Percentiles rank a stretch among this genome's conserved stretches.
These are phyloP conservation scores for Pheucticus melanocephalus DNA, from an alignment of 2,113 vertebrate species.

Conservation along the genomic window DNA sequence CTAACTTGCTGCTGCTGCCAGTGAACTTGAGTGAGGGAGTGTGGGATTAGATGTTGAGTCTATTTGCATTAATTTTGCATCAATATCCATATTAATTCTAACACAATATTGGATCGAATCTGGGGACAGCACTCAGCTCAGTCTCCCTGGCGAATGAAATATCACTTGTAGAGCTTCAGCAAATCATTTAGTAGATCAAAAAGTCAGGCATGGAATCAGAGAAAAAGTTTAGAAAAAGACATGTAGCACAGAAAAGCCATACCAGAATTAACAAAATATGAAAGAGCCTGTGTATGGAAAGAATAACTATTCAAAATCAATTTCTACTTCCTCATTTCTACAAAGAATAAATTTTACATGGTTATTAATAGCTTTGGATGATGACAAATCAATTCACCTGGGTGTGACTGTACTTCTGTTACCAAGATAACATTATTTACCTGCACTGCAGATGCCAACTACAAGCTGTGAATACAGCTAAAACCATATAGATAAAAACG, in stretches of 20 bases:
- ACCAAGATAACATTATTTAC: not conserved
- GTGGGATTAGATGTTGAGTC: slow-evolving; percentile 58
- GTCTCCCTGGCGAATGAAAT: slow-evolving; percentile 60
- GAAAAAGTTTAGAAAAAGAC: slow-evolving; percentile 63
- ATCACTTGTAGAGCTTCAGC: slow-evolving; percentile 63
- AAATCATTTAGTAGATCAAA: slow-evolving; percentile 46
- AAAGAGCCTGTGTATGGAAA: slow-evolving; percentile 59
- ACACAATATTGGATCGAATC: slow-evolving; percentile 53
- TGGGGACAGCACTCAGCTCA: slow-evolving; percentile 28
- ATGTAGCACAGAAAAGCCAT: slow-evolving; percentile 70
- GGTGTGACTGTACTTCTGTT: not conserved
- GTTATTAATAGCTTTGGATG: not conserved
- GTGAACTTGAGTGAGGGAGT: slow-evolving; percentile 49
- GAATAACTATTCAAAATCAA: slow-evolving; percentile 9
- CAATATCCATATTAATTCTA: slow-evolving; percentile 69
- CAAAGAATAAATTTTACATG: not conserved
- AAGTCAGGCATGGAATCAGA: slow-evolving; percentile 62
- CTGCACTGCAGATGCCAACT: not conserved
- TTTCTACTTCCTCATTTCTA: not conserved
- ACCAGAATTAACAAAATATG: slow-evolving; percentile 69
- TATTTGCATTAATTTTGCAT: slow-evolving; percentile 68
- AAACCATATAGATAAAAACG: not conserved
- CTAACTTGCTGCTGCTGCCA: slow-evolving; percentile 23
- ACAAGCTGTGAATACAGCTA: not conserved
- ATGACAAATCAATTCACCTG: not conserved